Percentiles rank a stretch among this genome's conserved stretches.
Evolutionary conservation across 2,113 vertebrate genomes (phyloP).

Genomic region (Orthochromis malagaraziensis): DNA sequence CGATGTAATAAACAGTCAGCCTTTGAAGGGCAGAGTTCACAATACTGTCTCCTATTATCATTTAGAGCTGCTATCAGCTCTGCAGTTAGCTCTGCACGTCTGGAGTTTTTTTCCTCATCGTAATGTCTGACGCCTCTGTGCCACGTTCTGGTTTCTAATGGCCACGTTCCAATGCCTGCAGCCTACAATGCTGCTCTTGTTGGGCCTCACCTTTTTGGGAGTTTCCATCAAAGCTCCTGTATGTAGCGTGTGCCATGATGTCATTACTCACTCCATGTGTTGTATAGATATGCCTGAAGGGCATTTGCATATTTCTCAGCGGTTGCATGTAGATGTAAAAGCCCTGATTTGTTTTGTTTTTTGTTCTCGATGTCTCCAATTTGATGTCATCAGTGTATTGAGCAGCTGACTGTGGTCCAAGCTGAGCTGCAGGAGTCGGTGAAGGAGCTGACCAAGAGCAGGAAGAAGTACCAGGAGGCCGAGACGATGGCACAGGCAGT

Average conservation of each 20-base stretch:
- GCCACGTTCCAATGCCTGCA: background rate
- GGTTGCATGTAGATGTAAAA: background rate
- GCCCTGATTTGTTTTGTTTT: background rate
- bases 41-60: background rate
- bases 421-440: conserved; percentile 93
- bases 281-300: background rate
- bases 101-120: background rate
- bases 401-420: conserved; percentile 91
- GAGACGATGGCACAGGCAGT: conserved; percentile 96
- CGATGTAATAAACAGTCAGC: background rate
- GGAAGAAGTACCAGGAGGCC: conserved; percentile 97
- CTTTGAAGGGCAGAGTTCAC: background rate
- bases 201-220: background rate
- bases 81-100: background rate
- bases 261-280: background rate
- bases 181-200: conserved; percentile 24
- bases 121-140: background rate
- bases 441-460: conserved; percentile 96
- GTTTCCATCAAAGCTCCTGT: background rate
- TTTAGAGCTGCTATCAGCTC: background rate
- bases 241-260: background rate
- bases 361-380: background rate
- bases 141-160: conserved; percentile 1
- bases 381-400: conserved; percentile 76
- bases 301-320: background rate